phyloP scores from a whole-genome alignment of 2,113 vertebrate genomes.

The Mungos mungo region DNA sequence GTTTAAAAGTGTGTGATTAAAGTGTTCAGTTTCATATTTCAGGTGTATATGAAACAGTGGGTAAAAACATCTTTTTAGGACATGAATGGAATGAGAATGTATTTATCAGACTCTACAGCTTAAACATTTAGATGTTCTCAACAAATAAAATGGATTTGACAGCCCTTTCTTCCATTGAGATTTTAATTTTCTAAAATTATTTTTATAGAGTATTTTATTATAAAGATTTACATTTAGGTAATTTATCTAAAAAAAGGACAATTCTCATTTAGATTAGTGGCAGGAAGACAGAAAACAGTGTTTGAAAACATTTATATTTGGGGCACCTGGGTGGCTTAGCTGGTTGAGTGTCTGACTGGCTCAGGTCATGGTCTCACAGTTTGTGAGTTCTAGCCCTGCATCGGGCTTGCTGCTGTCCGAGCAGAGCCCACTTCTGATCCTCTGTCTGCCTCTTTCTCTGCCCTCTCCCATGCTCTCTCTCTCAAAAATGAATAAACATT shows the following conservation, averaged over 20 bases:
- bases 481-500: too few relatives aligned
- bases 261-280: neutral
- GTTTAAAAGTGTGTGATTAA: neutral
- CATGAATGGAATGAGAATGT: neutral
- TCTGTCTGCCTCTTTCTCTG: too few relatives aligned
- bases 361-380: too few relatives aligned
- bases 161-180: neutral
- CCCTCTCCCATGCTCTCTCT: too few relatives aligned
- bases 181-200: neutral
- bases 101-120: neutral
- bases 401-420: too few relatives aligned
- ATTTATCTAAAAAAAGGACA: constrained; percentile 18
- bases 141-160: neutral
- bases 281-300: neutral
- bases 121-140: constrained; percentile 9
- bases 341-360: too few relatives aligned
- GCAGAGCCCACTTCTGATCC: too few relatives aligned
- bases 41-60: neutral
- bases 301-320: neutral
- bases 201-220: neutral
- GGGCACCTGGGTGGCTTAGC: too few relatives aligned
- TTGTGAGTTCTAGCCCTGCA: too few relatives aligned
- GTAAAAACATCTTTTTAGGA: neutral
- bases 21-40: neutral
- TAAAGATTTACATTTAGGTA: neutral